Conservation (phyloP, 2,797 vertebrate genomes). For the Rachycentron canadum region DNA sequence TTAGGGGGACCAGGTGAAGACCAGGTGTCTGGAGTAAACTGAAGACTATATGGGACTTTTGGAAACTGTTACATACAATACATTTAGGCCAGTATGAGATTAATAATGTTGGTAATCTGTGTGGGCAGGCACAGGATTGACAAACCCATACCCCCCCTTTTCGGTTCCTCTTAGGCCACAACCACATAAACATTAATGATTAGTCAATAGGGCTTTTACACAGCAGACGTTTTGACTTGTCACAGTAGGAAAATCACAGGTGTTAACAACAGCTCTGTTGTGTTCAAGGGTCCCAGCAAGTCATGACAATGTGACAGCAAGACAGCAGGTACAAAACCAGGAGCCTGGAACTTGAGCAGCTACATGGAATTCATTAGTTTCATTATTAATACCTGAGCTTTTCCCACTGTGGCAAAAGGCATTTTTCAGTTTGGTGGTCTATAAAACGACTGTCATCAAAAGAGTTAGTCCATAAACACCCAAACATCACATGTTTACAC, state of each 20-base stretch:
- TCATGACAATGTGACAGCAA: not conserved
- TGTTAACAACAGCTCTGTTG: not conserved
- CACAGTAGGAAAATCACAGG: not conserved
- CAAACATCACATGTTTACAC: not conserved
- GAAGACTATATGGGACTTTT: not conserved
- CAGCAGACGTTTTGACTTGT: not conserved
- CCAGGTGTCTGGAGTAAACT: not conserved
- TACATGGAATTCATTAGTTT: conserved; percentile 4
- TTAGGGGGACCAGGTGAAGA: no score
- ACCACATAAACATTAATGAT: not conserved
- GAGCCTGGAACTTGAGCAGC: conserved; percentile 2
- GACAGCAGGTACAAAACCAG: not conserved
- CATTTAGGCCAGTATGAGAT: not conserved
- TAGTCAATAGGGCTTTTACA: not conserved
- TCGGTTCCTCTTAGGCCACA: not conserved
- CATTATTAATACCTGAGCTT: not conserved
- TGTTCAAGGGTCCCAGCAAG: not conserved
- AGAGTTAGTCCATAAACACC: not conserved
- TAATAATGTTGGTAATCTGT: not conserved
- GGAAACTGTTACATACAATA: not conserved
- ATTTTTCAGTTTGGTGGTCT: not conserved
- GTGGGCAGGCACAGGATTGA: conserved; percentile 23
- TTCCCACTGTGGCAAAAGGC: not conserved
- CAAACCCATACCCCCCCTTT: no score
- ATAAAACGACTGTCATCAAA: not conserved